A percentile compares a stretch with the other conserved stretches of the same genome.
Evolutionary conservation across 2,888 invertebrate species (phyloP).

Genomic region (Xanthia icteritia): DNA sequence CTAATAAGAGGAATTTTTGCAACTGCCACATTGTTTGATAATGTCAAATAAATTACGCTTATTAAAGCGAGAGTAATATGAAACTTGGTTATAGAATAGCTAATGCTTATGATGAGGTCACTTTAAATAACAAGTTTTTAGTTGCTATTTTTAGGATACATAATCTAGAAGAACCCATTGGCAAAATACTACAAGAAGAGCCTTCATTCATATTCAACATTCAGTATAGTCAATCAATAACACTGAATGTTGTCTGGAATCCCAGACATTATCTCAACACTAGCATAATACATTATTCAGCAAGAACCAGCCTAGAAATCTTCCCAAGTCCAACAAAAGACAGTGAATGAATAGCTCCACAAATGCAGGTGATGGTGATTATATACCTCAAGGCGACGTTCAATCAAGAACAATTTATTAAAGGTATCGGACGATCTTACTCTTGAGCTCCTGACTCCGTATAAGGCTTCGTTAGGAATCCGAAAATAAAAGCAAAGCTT

Average conservation of each 20-base stretch:
- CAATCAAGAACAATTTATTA: conserved; percentile 66
- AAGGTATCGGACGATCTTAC: conserved; percentile 62
- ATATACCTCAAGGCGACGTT: conserved; percentile 49
- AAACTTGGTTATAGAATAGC: conserved; percentile 6
- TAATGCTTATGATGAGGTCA: neutral
- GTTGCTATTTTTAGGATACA: neutral
- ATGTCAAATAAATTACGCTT: conserved; percentile 28
- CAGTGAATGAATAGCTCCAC: conserved; percentile 45
- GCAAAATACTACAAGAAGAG: neutral
- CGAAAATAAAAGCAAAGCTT: conserved; percentile 63
- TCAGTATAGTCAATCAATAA: conserved; percentile 16
- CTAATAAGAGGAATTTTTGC: conserved; percentile 47
- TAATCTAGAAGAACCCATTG: neutral
- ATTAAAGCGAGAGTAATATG: conserved; percentile 7
- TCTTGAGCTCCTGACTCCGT: conserved; percentile 56
- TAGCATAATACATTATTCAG: conserved; percentile 27
- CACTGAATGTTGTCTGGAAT: conserved; percentile 21
- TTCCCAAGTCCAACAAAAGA: conserved; percentile 39
- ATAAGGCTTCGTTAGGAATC: conserved; percentile 61
- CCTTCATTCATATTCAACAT: neutral
- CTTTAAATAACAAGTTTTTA: neutral
- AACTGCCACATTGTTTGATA: conserved; percentile 43
- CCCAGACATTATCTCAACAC: conserved; percentile 3
- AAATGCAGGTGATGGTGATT: conserved; percentile 54
- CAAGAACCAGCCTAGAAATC: conserved; percentile 31